Percentiles rank a stretch among this genome's conserved stretches.
phyloP scores from a whole-genome alignment of 2,888 invertebrate genomes.

The Troides aeacus region DNA sequence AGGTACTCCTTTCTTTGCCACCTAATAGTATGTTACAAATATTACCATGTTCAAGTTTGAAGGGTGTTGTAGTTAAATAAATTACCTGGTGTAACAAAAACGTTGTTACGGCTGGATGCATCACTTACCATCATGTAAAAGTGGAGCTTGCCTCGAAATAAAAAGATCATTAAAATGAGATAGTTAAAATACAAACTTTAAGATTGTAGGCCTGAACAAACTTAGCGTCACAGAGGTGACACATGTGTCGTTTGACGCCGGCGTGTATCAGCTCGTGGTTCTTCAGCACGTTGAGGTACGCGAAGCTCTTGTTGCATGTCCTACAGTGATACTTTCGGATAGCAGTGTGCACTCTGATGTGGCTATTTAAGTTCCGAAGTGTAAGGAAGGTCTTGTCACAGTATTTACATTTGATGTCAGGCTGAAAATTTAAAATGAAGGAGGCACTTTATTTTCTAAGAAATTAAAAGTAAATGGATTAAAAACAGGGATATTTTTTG shows the following conservation, averaged over 20 bases:
- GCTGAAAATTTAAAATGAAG: constrained; percentile 48
- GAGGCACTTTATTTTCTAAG: too few relatives aligned
- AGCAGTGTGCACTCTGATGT: constrained; percentile 81
- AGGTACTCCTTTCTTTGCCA: too few relatives aligned
- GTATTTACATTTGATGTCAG: constrained; percentile 70
- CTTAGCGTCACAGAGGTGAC: constrained; percentile 84
- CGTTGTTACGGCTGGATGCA: too few relatives aligned
- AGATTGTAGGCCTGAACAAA: constrained; percentile 71
- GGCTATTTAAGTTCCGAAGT: constrained; percentile 81
- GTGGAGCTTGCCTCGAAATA: too few relatives aligned
- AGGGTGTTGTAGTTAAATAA: too few relatives aligned
- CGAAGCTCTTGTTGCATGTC: constrained; percentile 82
- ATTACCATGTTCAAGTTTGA: too few relatives aligned
- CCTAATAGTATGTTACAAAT: too few relatives aligned
- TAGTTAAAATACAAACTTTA: constrained; percentile 49
- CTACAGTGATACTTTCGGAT: constrained; percentile 81
- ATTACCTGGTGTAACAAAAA: too few relatives aligned
- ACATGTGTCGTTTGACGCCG: constrained; percentile 84
- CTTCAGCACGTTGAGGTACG: constrained; percentile 83
- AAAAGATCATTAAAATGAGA: too few relatives aligned
- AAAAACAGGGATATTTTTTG: too few relatives aligned
- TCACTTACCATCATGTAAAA: too few relatives aligned
- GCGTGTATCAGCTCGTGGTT: constrained; percentile 86
- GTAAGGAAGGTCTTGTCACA: constrained; percentile 76
- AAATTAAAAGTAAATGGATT: too few relatives aligned